Percentiles rank a stretch among this genome's conserved stretches.
Evolutionary conservation across 1,140 invertebrate genomes (phyloP).

Genomic region (Leptopilina boulardi): DNA sequence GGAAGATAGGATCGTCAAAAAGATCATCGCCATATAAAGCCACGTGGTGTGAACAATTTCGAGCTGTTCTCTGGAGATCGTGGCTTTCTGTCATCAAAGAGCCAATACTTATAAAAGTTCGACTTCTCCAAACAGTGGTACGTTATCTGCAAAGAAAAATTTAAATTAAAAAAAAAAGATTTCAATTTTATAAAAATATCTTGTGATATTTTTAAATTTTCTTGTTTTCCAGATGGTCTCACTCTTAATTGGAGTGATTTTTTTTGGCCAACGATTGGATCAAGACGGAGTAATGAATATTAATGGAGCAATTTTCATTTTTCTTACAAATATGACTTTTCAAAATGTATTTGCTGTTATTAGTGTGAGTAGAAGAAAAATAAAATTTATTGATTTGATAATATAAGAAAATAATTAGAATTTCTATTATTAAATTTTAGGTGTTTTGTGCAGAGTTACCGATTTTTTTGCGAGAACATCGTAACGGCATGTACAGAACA

Average conservation of each 20-base stretch:
- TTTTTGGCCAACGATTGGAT: slow-evolving; percentile 88
- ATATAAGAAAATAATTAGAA: not conserved
- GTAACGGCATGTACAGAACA: slow-evolving; percentile 93
- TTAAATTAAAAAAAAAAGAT: slow-evolving; percentile 11
- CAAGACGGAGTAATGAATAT: slow-evolving; percentile 96
- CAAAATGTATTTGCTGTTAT: slow-evolving; percentile 94
- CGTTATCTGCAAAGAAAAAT: slow-evolving; percentile 68
- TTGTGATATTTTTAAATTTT: slow-evolving; percentile 35
- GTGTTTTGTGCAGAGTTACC: slow-evolving; percentile 94
- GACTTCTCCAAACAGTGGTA: slow-evolving; percentile 92
- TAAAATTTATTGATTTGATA: slow-evolving; percentile 4
- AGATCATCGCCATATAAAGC: slow-evolving; percentile 83
- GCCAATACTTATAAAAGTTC: slow-evolving; percentile 91
- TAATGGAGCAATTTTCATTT: slow-evolving; percentile 95
- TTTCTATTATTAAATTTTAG: slow-evolving; percentile 74
- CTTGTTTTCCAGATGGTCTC: slow-evolving; percentile 85
- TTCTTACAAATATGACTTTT: slow-evolving; percentile 95
- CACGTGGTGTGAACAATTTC: slow-evolving; percentile 91
- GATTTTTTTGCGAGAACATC: slow-evolving; percentile 93
- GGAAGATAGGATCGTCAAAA: slow-evolving; percentile 17
- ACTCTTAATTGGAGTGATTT: slow-evolving; percentile 91
- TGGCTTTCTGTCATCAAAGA: slow-evolving; percentile 93
- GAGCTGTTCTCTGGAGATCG: slow-evolving; percentile 92
- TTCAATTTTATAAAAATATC: too few relatives aligned
- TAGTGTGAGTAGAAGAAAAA: slow-evolving; percentile 80